Evolutionary conservation across 2,888 invertebrate species (phyloP).

Genomic region (Cosmorhoe ocellata): DNA sequence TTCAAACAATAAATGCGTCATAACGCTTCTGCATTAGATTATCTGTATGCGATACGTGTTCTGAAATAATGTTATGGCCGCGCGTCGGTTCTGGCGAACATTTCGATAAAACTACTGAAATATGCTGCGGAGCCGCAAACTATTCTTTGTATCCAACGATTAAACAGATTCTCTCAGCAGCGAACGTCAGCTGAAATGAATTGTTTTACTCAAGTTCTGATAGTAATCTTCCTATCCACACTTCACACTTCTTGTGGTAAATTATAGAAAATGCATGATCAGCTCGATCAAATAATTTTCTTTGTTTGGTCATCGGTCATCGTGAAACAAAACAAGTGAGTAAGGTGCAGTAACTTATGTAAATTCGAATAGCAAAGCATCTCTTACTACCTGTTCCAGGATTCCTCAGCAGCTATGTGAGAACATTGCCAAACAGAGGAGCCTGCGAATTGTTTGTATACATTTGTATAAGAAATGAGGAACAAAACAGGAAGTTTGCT

Average conservation of each 20-base stretch:
- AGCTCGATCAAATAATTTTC: conserved; percentile 12
- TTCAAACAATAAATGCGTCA: conserved; percentile 74
- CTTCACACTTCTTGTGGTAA: conserved; percentile 8
- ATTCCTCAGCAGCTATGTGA: conserved; percentile 67
- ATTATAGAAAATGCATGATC: conserved; percentile 5
- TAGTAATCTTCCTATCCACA: conserved; percentile 31
- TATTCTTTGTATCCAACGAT: conserved; percentile 32
- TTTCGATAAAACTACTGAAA: conserved; percentile 61
- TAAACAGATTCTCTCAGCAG: conserved; percentile 31
- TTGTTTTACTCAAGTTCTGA: conserved; percentile 29
- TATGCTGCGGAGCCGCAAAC: conserved; percentile 44
- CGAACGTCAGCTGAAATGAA: conserved; percentile 31
- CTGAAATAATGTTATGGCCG: conserved; percentile 74
- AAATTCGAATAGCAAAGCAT: conserved; percentile 63
- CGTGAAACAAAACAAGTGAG: conserved; percentile 25
- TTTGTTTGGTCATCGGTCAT: conserved; percentile 22
- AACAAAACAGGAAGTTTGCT: conserved; percentile 57
- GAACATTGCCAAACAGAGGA: conserved; percentile 65
- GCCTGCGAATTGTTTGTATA: conserved; percentile 68
- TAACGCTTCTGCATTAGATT: conserved; percentile 74
- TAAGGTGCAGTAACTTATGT: conserved; percentile 65
- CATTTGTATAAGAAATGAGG: conserved; percentile 74
- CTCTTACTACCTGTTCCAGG: conserved; percentile 65
- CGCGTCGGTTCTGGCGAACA: conserved; percentile 48
- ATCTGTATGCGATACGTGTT: conserved; percentile 73